These are phyloP conservation scores for Emydura subglobosa DNA, from an alignment of 2,113 vertebrate genomes.

Conservation along the genomic window DNA sequence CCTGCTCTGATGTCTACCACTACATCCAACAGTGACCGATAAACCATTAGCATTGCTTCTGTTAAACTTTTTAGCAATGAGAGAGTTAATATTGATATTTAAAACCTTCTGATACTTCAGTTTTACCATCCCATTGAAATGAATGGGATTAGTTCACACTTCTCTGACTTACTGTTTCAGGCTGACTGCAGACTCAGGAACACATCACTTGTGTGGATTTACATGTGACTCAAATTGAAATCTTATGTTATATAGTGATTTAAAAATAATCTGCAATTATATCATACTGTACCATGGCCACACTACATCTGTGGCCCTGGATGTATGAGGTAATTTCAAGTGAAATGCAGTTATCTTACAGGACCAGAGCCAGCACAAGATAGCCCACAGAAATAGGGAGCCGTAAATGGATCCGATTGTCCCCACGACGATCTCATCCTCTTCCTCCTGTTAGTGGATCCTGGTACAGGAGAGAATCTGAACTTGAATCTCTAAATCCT, in stretches of 20 bases:
- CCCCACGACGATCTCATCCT: neutral
- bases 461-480: neutral
- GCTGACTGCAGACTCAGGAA: accelerated
- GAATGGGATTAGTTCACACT: neutral
- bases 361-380: neutral
- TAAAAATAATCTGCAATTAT: neutral
- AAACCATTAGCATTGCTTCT: neutral
- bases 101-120: neutral
- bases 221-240: neutral
- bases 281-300: accelerated
- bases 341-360: neutral
- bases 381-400: neutral
- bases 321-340: neutral
- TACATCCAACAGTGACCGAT: neutral
- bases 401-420: neutral
- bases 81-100: neutral
- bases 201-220: neutral
- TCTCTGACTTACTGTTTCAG: neutral
- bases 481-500: neutral
- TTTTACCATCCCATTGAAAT: neutral
- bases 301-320: neutral
- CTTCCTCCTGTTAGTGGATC: accelerated
- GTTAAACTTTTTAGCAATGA: neutral
- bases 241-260: neutral
- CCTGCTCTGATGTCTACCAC: neutral